These are phyloP conservation scores for Ptychadena robeensis DNA, from an alignment of 2,797 vertebrate species.

Conservation along the genomic window DNA sequence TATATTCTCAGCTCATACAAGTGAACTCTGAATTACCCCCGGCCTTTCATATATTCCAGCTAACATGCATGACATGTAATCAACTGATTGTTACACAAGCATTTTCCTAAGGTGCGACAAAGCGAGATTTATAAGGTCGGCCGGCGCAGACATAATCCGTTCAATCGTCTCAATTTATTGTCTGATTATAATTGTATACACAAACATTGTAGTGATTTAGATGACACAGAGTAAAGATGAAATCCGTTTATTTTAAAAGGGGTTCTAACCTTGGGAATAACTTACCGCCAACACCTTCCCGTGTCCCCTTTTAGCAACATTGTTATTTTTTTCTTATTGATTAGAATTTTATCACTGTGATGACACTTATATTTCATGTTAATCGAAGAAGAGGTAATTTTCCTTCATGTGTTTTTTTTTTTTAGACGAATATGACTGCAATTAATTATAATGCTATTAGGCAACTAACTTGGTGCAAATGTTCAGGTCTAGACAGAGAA, in stretches of 20 bases:
- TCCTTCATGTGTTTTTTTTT: constrained; percentile 86
- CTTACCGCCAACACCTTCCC: constrained; percentile 89
- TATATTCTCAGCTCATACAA: constrained; percentile 72
- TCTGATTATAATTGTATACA: constrained; percentile 99
- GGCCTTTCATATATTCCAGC: constrained; percentile 78
- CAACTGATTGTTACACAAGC: constrained; percentile 99
- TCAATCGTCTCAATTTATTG: constrained; percentile 97
- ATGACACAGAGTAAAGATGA: constrained; percentile 99
- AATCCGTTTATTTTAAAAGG: constrained; percentile 99
- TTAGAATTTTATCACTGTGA: constrained; percentile 96
- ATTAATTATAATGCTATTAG: constrained; percentile 99
- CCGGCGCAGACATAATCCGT: constrained; percentile 92
- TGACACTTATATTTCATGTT: constrained; percentile 98
- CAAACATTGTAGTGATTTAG: constrained; percentile 99
- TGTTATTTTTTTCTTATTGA: constrained; percentile 99
- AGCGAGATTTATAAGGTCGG: constrained; percentile 94
- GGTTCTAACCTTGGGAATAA: constrained; percentile 96
- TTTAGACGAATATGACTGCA: constrained; percentile 86
- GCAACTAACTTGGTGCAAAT: constrained; percentile 85
- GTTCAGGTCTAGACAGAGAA: constrained; percentile 71
- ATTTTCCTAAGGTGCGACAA: constrained; percentile 95
- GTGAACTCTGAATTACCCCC: constrained; percentile 79
- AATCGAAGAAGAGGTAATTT: constrained; percentile 97
- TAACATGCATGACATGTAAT: constrained; percentile 88
- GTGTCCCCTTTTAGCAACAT: constrained; percentile 98